Evolutionary conservation across 64 coral and sea anemone genomes (phyloP).

Genomic region (Hydrozoanthus tunicans): DNA sequence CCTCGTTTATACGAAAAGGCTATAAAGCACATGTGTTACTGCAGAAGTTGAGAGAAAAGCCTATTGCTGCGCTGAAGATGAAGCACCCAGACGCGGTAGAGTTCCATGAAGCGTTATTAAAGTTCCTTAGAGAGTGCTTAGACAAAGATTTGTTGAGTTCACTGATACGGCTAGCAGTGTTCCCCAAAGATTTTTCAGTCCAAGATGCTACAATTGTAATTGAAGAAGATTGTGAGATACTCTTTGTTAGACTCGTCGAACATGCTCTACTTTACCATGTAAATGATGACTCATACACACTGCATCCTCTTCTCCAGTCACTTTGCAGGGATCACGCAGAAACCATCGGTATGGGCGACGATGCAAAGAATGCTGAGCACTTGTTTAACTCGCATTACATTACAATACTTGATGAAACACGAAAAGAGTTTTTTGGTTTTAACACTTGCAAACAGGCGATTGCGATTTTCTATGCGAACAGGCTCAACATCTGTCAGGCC

Average conservation of each 20-base stretch:
- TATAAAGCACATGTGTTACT: neutral
- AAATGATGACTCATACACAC: neutral
- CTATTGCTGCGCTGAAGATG: conserved; percentile 21
- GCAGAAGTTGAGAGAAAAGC: conserved; percentile 21
- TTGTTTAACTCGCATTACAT: conserved; percentile 9
- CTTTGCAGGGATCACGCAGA: neutral
- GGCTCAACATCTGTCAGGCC: conserved; percentile 26
- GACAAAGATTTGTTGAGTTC: neutral
- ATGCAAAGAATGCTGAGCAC: neutral
- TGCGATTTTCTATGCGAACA: neutral
- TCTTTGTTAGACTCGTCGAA: neutral
- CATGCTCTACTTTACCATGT: neutral
- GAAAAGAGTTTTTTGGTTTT: neutral
- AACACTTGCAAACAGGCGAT: conserved; percentile 24
- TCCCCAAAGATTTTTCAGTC: conserved; percentile 11
- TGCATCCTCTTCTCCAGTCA: conserved; percentile 30
- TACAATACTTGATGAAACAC: conserved; percentile 18
- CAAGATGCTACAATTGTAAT: conserved; percentile 30
- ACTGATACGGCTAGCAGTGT: neutral
- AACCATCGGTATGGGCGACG: neutral
- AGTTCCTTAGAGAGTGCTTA: conserved; percentile 20
- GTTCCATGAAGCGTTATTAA: neutral
- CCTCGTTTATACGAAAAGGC: conserved; percentile 15
- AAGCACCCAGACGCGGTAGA: neutral
- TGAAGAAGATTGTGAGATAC: neutral